Evolutionary conservation across 2,113 vertebrate species (phyloP), one percentile per base, ranked within the genome.

Genomic region (Geothlypis trichas): DNA sequence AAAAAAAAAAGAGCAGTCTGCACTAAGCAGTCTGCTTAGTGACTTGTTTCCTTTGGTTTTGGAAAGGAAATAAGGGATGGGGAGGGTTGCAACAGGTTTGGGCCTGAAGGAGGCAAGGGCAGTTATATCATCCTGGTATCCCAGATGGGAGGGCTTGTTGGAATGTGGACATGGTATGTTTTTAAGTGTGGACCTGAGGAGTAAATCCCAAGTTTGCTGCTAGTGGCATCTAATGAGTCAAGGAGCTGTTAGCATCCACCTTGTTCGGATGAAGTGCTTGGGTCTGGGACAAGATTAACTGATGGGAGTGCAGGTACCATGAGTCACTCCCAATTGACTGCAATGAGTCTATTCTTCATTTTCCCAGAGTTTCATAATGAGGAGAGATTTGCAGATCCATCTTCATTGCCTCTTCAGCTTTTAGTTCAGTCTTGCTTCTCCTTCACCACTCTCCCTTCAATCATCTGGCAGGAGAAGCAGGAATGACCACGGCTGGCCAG

Each of bases 401-500:
- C 73, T 82, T 84, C 41, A n/a, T 79, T 71, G 30, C 20, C 28
- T 44, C n/a, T 72, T 35, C 44, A 58, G 33, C 74, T 82, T 83
- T 79, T 77, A 86, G 72, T 65, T 74, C 51, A 59, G 51, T 44
- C 42, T 71, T 66, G n/a, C n/a, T 39, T 68, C n/a, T 47, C 52
- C 33, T 67, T 67, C 77, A 26, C 21, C 13, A 39, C 21, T 47
- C 41, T 57, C 10, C 63, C 41, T 81, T 57, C 63, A 81, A 33
- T 81, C 62, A 78, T 35, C 80, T 65, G 41, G 28, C 74, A 67
- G 76, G 15, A 75, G 35, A 65, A 95, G 66, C 58, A 87, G 66
- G 24, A 90, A 41, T 0, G 3, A 39, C 51, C 65, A 4, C 0
- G 0, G 66, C 71, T 13, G 3, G 33, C 35, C 28, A 57, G 52